Base-by-base conservation (phyloP, 1,140 invertebrate genomes). In the Sogatella furcifera region DNA sequence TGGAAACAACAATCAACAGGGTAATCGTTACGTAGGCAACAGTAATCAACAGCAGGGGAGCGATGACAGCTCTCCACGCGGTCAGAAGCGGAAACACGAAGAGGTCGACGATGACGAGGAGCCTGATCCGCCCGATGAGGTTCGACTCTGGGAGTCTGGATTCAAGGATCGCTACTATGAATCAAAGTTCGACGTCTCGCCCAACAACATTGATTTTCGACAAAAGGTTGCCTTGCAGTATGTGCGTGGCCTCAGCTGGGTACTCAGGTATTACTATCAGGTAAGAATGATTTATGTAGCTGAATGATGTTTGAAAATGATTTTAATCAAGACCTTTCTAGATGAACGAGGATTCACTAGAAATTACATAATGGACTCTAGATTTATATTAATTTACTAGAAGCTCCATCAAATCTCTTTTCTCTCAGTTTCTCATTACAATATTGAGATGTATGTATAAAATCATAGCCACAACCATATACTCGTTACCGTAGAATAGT, bases 101-200 rank as follows among this genome's bases (percentile, higher is more conserved):
- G 67, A 74, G 19, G 66, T 69, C 11, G 67, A 70, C 19, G 75
- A 79, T 5, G 80, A 83, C 34, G 84, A 88, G 46, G 88, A 95
- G 60, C 82, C 86, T 57, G 86, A 92, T 70, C 80, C 84, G 11
- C 83, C 89, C 64, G 96, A 99, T 76, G 92, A 97, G 76, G 95
- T 99, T 19, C 81, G 94, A 56, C 77, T 99, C 6, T 97, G 93
- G 90, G 95, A 98, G 78, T 89, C 92, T 69, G 97, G 97, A 0
- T 99, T 96, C 77, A 99, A 98, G 75, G 92, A 97, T 72, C 80
- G 91, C 22, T 99, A 99, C 77, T 99, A 99, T 72, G 89, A 94
- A 73, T 91, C 88, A 21, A 99, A 99, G 77, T 99, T 99, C 74
- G 89, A 94, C 69, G 92, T 97, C 1, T 77, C 77, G 6, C 65